Base-by-base conservation (phyloP, 2,113 vertebrate species). In the Xenus cinereus region DNA sequence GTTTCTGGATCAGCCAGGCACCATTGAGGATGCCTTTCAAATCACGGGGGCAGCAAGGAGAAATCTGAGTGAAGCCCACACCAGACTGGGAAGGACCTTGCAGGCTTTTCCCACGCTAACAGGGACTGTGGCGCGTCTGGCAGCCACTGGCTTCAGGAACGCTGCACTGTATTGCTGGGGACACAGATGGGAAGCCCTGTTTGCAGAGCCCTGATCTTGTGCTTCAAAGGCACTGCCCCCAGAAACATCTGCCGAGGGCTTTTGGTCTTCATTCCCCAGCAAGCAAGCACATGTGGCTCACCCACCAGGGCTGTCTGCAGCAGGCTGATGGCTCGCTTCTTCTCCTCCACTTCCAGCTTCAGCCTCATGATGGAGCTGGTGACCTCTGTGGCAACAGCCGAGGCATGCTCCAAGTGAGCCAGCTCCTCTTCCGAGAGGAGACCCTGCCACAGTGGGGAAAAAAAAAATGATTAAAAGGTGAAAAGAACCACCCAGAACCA, bases 281-380 rank as follows among this genome's bases (percentile, higher is more conserved):
- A 22, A 26, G 30, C n/a, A 7, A 8, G 22, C 39, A 2, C n/a
- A 9, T 20, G 17, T 6, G 57, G 18, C 45, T 9, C 41, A 84
- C 85, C 16, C 96, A 99, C 99, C 99, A 99, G 98, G 0, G 99
- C 99, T 0, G 98, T 98, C 98, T 99, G 99, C 91, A 99, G 98
- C 97, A 99, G 98, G 89, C 88, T 95, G 86, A 99, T 77, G 0
- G 98, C 98, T 90, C 98, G 98, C 69, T 98, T 98, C 97, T 99
- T 99, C 98, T 99, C 99, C 92, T 99, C 98, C 95, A 99, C 97
- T 94, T 99, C 99, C 97, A 99, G 96, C 91, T 98, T 98, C 94
- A 99, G 98, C 84, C 98, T 98, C 98, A 99, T 97, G 97, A 99
- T 98, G 60, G 98, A 99, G 27, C 97, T 90, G 0, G 98, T 98